Evolutionary conservation across 2,797 vertebrate species (phyloP).

Genomic region (Phoxinus dragarum): DNA sequence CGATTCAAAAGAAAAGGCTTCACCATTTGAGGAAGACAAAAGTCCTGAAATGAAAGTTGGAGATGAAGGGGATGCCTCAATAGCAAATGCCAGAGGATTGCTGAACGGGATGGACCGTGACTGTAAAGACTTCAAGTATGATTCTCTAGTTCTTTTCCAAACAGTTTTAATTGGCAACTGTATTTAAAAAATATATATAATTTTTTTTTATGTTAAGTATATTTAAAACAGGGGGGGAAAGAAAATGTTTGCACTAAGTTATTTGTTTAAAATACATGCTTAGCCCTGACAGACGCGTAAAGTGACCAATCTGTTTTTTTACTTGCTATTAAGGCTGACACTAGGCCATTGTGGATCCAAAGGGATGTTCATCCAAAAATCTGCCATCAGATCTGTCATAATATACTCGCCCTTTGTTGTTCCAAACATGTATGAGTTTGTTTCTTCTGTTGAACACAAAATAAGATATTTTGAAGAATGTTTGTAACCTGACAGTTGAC

Average conservation of each 20-base stretch:
- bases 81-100: constrained; percentile 93
- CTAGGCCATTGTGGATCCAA: not conserved
- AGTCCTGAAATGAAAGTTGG: constrained; percentile 92
- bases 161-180: not conserved
- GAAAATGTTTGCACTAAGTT: not conserved
- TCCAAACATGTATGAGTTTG: too few species aligned
- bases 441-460: too few species aligned
- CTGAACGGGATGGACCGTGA: constrained; percentile 98
- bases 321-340: not conserved
- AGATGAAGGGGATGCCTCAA: constrained; percentile 88
- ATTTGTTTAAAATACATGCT: too few species aligned
- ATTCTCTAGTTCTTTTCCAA: not conserved
- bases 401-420: too few species aligned
- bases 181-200: not conserved
- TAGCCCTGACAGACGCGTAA: too few species aligned
- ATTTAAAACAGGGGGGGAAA: not conserved
- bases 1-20: constrained; percentile 91
- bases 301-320: not conserved
- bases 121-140: constrained; percentile 99
- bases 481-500: too few species aligned
- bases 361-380: too few species aligned
- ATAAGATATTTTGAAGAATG: too few species aligned
- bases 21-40: constrained; percentile 96
- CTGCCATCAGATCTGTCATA: too few species aligned
- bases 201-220: too few species aligned